phyloP scores from a whole-genome alignment of 2,113 vertebrate genomes.

The Solea senegalensis region DNA sequence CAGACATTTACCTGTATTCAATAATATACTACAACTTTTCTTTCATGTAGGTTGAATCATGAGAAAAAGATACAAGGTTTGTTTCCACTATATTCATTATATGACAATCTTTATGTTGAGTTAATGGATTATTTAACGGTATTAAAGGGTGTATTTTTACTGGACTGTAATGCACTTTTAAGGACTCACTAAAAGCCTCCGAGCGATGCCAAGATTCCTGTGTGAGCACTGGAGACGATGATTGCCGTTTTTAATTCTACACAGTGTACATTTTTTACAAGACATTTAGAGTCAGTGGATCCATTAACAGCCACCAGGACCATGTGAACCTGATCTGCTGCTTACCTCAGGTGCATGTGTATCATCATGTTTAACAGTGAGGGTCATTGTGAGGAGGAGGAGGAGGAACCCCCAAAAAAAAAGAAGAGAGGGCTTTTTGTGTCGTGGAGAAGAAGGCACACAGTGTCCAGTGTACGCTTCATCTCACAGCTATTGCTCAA shows the following conservation, averaged over 20 bases:
- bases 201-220: slow-evolving; percentile 16
- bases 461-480: background rate
- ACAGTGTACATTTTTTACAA: slow-evolving; percentile 4
- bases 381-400: slow-evolving; percentile 65
- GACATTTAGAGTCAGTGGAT: slow-evolving; percentile 4
- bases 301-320: slow-evolving; percentile 1
- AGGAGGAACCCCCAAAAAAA: too few species aligned
- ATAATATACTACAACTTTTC: too few species aligned
- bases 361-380: slow-evolving; percentile 44
- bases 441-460: slow-evolving; percentile 8
- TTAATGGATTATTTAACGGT: too few species aligned
- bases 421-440: slow-evolving; percentile 53
- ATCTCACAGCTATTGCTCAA: slow-evolving; percentile 36
- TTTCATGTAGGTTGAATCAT: too few species aligned
- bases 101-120: too few species aligned
- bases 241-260: slow-evolving; percentile 1
- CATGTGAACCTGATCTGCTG: slow-evolving; percentile 38
- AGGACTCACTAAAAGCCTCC: background rate
- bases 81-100: too few species aligned
- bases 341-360: slow-evolving; percentile 10
- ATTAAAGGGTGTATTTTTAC: too few species aligned
- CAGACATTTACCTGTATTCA: too few species aligned
- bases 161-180: background rate
- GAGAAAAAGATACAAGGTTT: too few species aligned
- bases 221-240: background rate